Evolutionary conservation across 53 echinoderm and acorn worm genomes (phyloP), one percentile per base, ranked within the genome.

Genomic region (Paracentrotus lividus): DNA sequence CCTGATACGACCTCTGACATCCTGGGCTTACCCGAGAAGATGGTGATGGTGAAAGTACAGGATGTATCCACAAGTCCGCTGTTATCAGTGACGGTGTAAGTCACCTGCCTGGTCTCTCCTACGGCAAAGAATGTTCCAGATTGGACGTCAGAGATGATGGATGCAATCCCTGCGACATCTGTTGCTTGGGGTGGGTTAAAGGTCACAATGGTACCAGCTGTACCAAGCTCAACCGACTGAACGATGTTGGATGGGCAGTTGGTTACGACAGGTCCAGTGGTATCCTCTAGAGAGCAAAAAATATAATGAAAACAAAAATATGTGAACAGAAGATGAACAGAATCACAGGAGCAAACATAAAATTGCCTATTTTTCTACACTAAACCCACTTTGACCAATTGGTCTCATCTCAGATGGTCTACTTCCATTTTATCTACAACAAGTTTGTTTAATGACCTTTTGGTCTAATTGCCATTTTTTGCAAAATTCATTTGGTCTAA

Each of bases 11-110:
- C n/a, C n/a, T n/a, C n/a, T 66, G 67, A 2, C 67, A 66, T 66
- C 13, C 55, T 55, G 15, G 7, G 40, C 95, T 88, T 90, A 97
- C 95, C 68, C 33, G 92, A 58, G n/a, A 85, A 49, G 36, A 97
- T 93, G 45, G 94, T 92, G 27, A 97, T 93, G 21, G 66, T 66
- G 84, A 97, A 96, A 9, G 88, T 43, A 43, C 94, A 94, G 49
- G 88, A 36, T 1, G 55, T 93, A 26, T 93, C 91, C 6, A 15
- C 26, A 2, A 77, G 56, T n/a, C 95, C 95, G 42, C 59, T 85
- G 68, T 93, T 90, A 54, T 90, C 90, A 3, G 90, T 90, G 33
- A 85, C 55, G 20, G 93, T 93, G 91, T 95, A 95, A 47, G 91
- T 93, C 42, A 95, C 93, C 67, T 49, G 32, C 23, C 77, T 85